Percentiles rank a stretch among this genome's conserved stretches.
These are phyloP conservation scores for Montipora capricornis DNA, from an alignment of 64 coral and sea anemone genomes.

Conservation along the genomic window DNA sequence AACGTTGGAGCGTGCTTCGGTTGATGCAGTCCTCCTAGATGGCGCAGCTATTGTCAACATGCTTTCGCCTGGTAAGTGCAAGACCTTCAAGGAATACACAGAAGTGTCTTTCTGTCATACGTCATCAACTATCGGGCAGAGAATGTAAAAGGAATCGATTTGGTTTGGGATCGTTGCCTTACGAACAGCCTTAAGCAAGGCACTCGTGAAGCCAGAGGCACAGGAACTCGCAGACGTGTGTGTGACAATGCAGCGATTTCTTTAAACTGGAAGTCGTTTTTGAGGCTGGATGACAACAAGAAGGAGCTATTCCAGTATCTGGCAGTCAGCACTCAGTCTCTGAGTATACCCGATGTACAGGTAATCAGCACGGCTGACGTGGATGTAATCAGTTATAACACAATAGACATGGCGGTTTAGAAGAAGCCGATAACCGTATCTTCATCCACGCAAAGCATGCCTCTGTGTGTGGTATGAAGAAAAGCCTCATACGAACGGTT, in stretches of 20 bases:
- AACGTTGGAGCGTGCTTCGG: too few relatives aligned
- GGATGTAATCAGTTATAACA: conserved; percentile 40
- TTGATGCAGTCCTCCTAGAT: too few relatives aligned
- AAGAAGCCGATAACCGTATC: conserved; percentile 59
- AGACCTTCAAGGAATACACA: conserved; percentile 57
- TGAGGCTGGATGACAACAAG: conserved; percentile 74
- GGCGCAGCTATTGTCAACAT: conserved; percentile 4
- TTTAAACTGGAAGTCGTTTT: conserved; percentile 71
- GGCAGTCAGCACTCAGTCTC: conserved; percentile 10
- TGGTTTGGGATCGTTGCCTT: conserved; percentile 18
- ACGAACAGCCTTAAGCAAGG: conserved; percentile 56
- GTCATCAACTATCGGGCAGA: conserved; percentile 2
- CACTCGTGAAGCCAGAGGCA: conserved; percentile 34
- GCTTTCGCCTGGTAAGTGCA: conserved; percentile 45
- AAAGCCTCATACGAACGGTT: conserved; percentile 61
- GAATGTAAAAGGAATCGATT: conserved; percentile 59
- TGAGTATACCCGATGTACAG: conserved; percentile 14
- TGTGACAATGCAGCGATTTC: conserved; percentile 42
- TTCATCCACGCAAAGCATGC: conserved; percentile 66
- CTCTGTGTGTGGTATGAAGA: conserved; percentile 43
- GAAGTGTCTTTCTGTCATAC: conserved; percentile 6
- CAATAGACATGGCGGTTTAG: conserved; percentile 30
- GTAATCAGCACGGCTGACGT: conserved; percentile 55
- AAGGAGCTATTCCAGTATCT: conserved; percentile 65
- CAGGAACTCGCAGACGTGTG: conserved; percentile 44